Conservation (phyloP, 1,140 invertebrate genomes). For the Palaemon carinicauda region DNA sequence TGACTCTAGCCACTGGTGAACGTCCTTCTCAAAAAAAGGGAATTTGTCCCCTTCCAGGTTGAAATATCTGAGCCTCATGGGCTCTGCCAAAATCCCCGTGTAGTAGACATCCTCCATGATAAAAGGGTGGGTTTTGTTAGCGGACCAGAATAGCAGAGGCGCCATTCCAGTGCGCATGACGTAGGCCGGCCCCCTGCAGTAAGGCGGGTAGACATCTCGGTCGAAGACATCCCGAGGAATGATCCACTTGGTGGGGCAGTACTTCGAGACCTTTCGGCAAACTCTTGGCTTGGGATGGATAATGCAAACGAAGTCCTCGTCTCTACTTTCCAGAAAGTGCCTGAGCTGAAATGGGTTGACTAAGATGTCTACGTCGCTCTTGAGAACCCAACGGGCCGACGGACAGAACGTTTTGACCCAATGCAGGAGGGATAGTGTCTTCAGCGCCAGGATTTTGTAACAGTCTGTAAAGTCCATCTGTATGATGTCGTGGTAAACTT, state of each 20-base stretch:
- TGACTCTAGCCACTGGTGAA: too few species aligned
- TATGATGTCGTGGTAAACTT: conserved; percentile 63
- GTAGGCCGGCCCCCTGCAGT: background rate
- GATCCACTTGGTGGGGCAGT: background rate
- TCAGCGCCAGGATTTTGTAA: conserved; percentile 67
- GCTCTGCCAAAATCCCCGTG: background rate
- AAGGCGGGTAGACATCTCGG: background rate
- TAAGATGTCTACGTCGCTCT: conserved; percentile 61
- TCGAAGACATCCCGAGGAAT: background rate
- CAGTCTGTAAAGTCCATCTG: conserved; percentile 64
- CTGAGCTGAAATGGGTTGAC: conserved; percentile 63
- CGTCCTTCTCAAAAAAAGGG: too few species aligned
- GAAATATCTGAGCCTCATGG: background rate
- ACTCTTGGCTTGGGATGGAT: background rate
- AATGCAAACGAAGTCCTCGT: background rate
- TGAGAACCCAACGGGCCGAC: conserved; percentile 54
- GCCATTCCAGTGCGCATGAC: background rate
- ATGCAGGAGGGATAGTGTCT: conserved; percentile 65
- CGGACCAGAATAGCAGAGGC: background rate
- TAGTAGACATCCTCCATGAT: background rate
- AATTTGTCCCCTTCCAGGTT: too few species aligned
- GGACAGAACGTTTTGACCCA: conserved; percentile 62
- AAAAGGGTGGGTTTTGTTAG: background rate
- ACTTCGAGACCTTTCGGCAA: background rate
- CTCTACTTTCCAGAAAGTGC: background rate